Evolutionary conservation across 2,888 invertebrate species (phyloP).

Genomic region (Papilio gigon): DNA sequence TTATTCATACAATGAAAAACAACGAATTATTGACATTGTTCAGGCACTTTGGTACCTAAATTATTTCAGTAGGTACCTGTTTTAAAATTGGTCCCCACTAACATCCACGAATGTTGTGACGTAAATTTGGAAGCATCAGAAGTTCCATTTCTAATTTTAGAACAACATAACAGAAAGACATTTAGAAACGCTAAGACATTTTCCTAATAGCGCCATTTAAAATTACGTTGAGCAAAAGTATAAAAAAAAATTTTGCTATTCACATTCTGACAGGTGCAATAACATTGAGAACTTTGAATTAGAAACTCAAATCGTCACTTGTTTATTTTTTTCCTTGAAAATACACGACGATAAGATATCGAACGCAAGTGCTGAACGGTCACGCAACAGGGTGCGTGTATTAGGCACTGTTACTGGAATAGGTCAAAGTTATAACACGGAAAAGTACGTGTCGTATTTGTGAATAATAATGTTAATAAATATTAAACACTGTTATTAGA

Average conservation of each 20-base stretch:
- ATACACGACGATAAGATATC: conserved; percentile 7
- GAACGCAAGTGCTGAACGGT: neutral
- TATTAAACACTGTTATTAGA: neutral
- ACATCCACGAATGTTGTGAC: no score
- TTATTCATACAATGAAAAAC: neutral
- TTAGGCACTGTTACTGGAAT: neutral
- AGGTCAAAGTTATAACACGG: conserved; percentile 27
- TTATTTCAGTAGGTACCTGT: neutral
- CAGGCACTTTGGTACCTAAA: neutral
- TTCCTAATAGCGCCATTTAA: neutral
- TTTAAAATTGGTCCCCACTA: neutral
- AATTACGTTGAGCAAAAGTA: neutral
- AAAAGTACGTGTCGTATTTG: conserved; percentile 15
- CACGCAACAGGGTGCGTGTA: conserved; percentile 37
- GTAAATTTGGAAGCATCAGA: no score
- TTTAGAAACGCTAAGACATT: neutral
- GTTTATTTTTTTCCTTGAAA: conserved; percentile 1
- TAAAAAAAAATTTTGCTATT: neutral
- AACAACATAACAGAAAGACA: no score
- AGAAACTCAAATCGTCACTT: neutral
- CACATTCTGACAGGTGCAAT: neutral
- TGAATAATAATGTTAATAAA: neutral
- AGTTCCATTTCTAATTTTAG: no score
- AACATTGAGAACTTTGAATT: neutral
- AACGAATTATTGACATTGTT: neutral